Conservation (phyloP, 2,113 vertebrate genomes). For the Apaloderma vittatum region DNA sequence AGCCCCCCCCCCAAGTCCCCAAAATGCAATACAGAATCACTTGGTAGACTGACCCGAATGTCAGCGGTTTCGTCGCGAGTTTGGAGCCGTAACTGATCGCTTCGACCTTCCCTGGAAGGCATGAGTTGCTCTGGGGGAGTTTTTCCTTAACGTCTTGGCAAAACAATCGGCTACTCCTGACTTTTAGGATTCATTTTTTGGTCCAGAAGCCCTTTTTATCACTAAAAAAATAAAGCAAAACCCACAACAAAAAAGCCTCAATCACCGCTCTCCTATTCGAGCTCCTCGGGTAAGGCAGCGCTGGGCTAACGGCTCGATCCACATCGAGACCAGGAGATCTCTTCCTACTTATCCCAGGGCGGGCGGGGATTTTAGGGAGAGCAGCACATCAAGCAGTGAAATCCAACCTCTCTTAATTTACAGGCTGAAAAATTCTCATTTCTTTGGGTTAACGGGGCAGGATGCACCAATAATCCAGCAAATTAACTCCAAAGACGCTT, state of each 20-base stretch:
- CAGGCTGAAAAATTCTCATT: neutral
- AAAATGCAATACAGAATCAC: constrained; percentile 51
- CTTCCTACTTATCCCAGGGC: neutral
- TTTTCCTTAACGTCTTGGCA: neutral
- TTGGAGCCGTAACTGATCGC: neutral
- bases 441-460: constrained; percentile 13
- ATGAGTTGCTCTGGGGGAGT: neutral
- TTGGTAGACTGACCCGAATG: constrained; percentile 30
- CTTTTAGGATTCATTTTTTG: neutral
- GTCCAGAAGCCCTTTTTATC: neutral
- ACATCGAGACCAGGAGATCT: neutral
- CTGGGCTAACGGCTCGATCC: neutral
- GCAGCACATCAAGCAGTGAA: neutral
- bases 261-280: neutral
- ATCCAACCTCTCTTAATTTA: neutral
- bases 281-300: neutral
- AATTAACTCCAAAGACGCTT: neutral
- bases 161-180: neutral
- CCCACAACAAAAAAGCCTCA: neutral
- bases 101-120: neutral
- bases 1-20: neutral
- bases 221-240: too few species aligned
- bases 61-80: neutral
- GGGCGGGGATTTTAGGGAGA: neutral
- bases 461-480: neutral